Conservation (phyloP, 2,113 vertebrate genomes). For the Epinephelus fuscoguttatus region DNA sequence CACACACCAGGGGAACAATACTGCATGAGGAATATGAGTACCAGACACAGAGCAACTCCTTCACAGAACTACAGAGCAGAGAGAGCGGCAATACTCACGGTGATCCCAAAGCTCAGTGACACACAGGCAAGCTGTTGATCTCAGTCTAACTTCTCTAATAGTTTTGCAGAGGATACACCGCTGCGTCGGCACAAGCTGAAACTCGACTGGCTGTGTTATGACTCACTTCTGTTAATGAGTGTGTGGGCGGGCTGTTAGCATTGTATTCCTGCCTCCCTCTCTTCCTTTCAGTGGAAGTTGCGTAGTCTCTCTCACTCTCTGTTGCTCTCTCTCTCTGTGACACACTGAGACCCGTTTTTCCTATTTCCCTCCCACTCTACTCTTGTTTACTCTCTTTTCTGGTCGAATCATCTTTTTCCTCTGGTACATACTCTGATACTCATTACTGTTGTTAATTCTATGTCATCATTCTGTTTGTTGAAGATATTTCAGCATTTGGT, state of each 20-base stretch:
- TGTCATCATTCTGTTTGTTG: neutral
- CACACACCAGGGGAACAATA: constrained; percentile 22
- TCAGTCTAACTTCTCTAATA: neutral
- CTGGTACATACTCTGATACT: neutral
- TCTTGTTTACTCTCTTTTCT: constrained; percentile 5
- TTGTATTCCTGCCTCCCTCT: constrained; percentile 44
- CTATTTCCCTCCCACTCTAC: neutral
- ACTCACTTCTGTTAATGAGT: constrained; percentile 69
- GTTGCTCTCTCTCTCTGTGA: constrained; percentile 2
- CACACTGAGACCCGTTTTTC: neutral
- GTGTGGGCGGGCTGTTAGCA: constrained; percentile 59
- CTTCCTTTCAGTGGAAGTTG: constrained; percentile 23
- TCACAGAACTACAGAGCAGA: constrained; percentile 10
- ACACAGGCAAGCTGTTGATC: constrained; percentile 16
- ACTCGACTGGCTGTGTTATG: constrained; percentile 56
- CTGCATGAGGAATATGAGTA: constrained; percentile 10
- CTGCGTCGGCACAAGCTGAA: constrained; percentile 30
- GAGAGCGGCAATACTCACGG: constrained; percentile 62
- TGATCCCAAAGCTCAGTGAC: constrained; percentile 28
- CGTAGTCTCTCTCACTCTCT: constrained; percentile 24
- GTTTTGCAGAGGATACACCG: neutral
- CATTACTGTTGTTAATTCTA: neutral
- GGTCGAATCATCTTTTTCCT: neutral
- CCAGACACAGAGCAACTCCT: constrained; percentile 51
- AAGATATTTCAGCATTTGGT: neutral